Percentiles rank a stretch among this genome's conserved stretches.
Conservation (phyloP, 2,888 invertebrate species). For the Drosophila yooni region DNA sequence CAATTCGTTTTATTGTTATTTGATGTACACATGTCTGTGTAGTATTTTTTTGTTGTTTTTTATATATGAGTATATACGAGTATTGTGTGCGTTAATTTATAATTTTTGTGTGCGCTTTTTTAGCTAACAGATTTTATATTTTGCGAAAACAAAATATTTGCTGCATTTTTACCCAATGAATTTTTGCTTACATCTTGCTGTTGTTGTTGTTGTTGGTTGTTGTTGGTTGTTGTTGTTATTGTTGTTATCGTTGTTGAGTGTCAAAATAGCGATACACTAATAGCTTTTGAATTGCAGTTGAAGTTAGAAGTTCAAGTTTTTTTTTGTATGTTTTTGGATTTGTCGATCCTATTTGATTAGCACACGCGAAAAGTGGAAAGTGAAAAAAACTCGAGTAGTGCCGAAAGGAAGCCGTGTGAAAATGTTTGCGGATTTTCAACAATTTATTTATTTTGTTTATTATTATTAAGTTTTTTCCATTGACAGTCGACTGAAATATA, state of each 20-base stretch:
- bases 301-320: slow-evolving; percentile 27
- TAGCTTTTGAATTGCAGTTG: slow-evolving; percentile 32
- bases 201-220: slow-evolving; percentile 13
- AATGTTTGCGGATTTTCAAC: slow-evolving; percentile 31
- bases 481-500: slow-evolving; percentile 4
- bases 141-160: slow-evolving; percentile 60
- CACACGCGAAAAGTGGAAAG: slow-evolving; percentile 40
- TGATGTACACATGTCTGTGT: slow-evolving; percentile 17
- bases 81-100: slow-evolving; percentile 37
- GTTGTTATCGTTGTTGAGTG: slow-evolving; percentile 34
- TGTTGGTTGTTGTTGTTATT: slow-evolving; percentile 12
- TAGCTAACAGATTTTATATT: slow-evolving; percentile 27
- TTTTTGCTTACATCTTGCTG: slow-evolving; percentile 65
- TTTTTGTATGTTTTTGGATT: slow-evolving; percentile 8
- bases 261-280: slow-evolving; percentile 43
- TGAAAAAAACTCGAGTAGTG: slow-evolving; percentile 35
- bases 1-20: slow-evolving; percentile 43
- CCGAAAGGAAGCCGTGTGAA: slow-evolving; percentile 38
- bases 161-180: slow-evolving; percentile 29
- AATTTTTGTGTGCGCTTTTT: slow-evolving; percentile 28
- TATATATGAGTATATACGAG: slow-evolving; percentile 19
- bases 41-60: neutral
- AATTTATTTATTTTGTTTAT: slow-evolving; percentile 11
- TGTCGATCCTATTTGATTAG: slow-evolving; percentile 26
- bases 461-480: slow-evolving; percentile 5